phyloP scores from a whole-genome alignment of 2,113 vertebrate species.

The Catagonus wagneri region DNA sequence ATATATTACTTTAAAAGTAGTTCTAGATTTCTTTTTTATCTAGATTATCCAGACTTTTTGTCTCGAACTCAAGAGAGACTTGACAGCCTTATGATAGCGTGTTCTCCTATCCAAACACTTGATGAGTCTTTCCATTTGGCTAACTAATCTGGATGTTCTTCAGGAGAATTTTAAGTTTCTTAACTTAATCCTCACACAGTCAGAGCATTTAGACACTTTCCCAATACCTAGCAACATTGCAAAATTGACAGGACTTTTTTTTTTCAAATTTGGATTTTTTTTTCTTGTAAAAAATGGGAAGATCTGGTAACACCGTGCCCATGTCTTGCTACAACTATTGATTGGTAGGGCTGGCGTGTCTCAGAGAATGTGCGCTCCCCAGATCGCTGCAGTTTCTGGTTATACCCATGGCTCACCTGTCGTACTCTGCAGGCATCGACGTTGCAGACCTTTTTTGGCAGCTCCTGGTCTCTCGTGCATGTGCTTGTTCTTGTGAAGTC shows the following conservation, averaged over 20 bases:
- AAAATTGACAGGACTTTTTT: constrained; percentile 11
- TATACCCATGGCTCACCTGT: background rate
- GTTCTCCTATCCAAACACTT: background rate
- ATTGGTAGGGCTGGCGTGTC: background rate
- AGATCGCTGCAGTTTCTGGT: background rate
- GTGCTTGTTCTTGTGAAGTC: accelerated
- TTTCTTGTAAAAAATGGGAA: constrained; percentile 18
- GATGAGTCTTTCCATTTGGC: background rate
- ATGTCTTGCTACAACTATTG: background rate
- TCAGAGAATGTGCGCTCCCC: background rate
- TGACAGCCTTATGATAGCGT: background rate
- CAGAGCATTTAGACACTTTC: background rate
- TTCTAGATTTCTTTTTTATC: too few relatives aligned
- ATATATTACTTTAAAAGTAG: background rate
- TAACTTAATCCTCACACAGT: background rate
- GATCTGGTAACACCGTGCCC: background rate
- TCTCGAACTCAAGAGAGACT: background rate
- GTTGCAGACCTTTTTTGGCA: too few relatives aligned
- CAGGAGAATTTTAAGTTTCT: constrained; percentile 5
- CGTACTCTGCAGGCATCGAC: accelerated
- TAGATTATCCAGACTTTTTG: too few relatives aligned
- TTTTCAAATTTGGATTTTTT: background rate
- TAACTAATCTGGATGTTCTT: background rate
- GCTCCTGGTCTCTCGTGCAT: accelerated
- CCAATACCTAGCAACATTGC: constrained; percentile 7